Conservation (phyloP, 2,113 vertebrate genomes). For the Podarcis cretensis region DNA sequence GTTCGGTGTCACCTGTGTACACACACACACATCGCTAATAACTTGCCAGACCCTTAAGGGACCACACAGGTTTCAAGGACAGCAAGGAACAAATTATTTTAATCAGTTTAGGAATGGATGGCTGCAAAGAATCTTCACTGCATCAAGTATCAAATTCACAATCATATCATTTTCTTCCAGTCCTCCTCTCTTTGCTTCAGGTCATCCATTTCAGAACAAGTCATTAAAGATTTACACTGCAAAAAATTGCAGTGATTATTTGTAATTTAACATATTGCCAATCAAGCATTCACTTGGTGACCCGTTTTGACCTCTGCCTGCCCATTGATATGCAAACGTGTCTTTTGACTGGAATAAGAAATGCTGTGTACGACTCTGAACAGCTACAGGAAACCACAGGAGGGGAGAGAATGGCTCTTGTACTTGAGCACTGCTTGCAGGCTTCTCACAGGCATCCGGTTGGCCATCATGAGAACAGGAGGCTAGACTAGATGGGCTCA, state of each 20-base stretch:
- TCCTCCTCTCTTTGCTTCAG: not conserved
- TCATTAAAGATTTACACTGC: not conserved
- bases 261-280: slow-evolving; percentile 12
- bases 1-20: not conserved
- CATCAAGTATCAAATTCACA: not conserved
- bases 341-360: not conserved
- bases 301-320: not conserved
- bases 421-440: too few species aligned
- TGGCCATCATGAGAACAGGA: too few species aligned
- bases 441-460: too few species aligned
- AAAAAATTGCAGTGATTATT: slow-evolving; percentile 1
- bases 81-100: not conserved
- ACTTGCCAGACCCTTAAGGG: not conserved
- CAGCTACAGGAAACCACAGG: too few species aligned
- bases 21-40: not conserved
- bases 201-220: not conserved
- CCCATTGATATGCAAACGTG: not conserved
- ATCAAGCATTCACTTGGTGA: not conserved
- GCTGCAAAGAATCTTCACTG: not conserved
- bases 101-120: not conserved
- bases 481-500: too few species aligned
- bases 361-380: not conserved
- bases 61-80: not conserved
- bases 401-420: too few species aligned
- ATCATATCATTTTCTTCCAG: not conserved